Evolutionary conservation across 2,888 invertebrate species (phyloP).

Genomic region (Rosalia funebris): DNA sequence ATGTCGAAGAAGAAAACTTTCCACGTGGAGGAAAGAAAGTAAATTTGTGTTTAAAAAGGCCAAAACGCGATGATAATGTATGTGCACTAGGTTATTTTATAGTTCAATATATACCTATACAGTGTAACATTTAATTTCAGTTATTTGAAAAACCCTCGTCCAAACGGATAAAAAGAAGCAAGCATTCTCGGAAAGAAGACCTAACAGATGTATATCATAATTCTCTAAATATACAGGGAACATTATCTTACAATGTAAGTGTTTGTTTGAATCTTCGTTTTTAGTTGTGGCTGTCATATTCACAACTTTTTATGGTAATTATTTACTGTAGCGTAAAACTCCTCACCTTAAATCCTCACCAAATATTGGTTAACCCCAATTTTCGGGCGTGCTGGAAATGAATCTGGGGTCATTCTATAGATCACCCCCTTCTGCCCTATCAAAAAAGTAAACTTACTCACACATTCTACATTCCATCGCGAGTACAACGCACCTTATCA

Average conservation of each 20-base stretch:
- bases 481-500: too few relatives aligned
- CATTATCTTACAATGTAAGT: slow-evolving; percentile 45
- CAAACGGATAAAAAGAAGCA: slow-evolving; percentile 58
- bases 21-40: slow-evolving; percentile 68
- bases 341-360: background rate
- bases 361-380: background rate
- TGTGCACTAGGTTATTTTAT: slow-evolving; percentile 1
- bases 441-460: too few relatives aligned
- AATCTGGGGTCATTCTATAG: too few relatives aligned
- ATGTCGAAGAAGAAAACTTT: slow-evolving; percentile 67
- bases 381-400: background rate
- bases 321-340: background rate
- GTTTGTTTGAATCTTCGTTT: background rate
- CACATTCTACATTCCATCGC: too few relatives aligned
- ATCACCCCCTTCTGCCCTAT: too few relatives aligned
- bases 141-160: slow-evolving; percentile 62
- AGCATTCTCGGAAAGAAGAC: slow-evolving; percentile 28
- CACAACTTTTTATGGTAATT: background rate
- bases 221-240: slow-evolving; percentile 40
- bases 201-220: slow-evolving; percentile 43
- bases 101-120: background rate
- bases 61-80: slow-evolving; percentile 52
- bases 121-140: slow-evolving; percentile 41
- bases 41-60: slow-evolving; percentile 62
- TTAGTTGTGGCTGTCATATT: background rate